These are phyloP conservation scores for Tupiocoris notatus DNA, from an alignment of 2,888 invertebrate species.

Conservation along the genomic window DNA sequence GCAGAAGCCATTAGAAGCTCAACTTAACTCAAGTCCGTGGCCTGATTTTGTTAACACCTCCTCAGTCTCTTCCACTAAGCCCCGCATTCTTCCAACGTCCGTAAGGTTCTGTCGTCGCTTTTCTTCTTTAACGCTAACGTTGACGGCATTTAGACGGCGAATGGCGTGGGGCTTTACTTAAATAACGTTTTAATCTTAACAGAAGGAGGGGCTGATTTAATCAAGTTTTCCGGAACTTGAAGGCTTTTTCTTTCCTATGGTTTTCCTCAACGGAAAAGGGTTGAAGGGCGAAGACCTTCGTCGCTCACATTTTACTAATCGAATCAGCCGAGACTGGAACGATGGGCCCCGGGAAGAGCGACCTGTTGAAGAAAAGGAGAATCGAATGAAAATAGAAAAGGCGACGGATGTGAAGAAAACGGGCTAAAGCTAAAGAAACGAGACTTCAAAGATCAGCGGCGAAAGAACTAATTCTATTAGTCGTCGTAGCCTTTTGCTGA, in stretches of 20 bases:
- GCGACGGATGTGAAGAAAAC: neutral
- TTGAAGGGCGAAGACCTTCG: neutral
- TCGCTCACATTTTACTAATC: conserved; percentile 31
- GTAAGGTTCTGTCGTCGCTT: neutral
- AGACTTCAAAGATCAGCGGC: neutral
- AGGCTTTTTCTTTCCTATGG: neutral
- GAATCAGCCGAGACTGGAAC: conserved; percentile 8
- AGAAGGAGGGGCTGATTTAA: conserved; percentile 24
- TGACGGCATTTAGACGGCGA: neutral
- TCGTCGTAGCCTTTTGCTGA: neutral
- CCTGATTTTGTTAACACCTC: conserved; percentile 29
- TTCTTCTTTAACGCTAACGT: neutral
- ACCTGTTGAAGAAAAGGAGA: neutral
- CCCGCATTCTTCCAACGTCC: neutral
- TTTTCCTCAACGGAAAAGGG: neutral
- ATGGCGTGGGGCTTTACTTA: conserved; percentile 10
- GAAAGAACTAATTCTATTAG: neutral
- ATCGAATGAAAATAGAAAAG: neutral
- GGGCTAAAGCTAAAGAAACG: neutral
- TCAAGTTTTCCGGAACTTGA: neutral
- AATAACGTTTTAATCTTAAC: conserved; percentile 36
- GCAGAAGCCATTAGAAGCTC: conserved; percentile 32
- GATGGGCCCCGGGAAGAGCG: neutral
- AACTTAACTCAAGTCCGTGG: conserved; percentile 25
- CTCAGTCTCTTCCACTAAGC: neutral